Conservation (phyloP, 2,888 invertebrate genomes). For the Philaethria dido region DNA sequence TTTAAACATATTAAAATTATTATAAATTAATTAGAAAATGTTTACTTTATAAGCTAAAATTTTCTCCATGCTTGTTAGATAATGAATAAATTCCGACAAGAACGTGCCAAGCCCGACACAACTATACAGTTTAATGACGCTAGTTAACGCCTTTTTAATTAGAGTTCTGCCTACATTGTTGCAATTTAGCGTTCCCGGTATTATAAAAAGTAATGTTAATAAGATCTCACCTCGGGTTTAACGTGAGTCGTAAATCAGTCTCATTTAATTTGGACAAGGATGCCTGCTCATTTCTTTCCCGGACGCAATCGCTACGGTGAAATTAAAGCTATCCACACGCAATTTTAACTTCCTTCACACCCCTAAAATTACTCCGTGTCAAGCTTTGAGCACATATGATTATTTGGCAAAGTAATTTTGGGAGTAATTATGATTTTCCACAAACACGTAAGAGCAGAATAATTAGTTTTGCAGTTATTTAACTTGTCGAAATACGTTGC, state of each 20-base stretch:
- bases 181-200: constrained; percentile 74
- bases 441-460: constrained; percentile 17
- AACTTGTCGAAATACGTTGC: constrained; percentile 1
- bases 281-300: constrained; percentile 78
- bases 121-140: constrained; percentile 60
- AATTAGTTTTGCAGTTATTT: constrained; percentile 25
- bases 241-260: constrained; percentile 77
- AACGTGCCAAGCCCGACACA: constrained; percentile 33
- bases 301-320: constrained; percentile 52
- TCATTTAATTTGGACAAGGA: constrained; percentile 59
- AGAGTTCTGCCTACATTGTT: constrained; percentile 78
- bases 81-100: constrained; percentile 42
- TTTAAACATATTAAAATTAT: constrained; percentile 15
- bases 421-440: constrained; percentile 21
- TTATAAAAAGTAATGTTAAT: constrained; percentile 83
- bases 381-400: constrained; percentile 30
- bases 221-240: constrained; percentile 73
- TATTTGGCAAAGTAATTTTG: constrained; percentile 28
- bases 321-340: constrained; percentile 76
- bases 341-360: constrained; percentile 50
- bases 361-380: constrained; percentile 29
- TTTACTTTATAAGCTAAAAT: constrained; percentile 23
- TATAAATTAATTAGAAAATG: background rate
- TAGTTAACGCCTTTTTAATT: constrained; percentile 79
- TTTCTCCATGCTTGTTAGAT: constrained; percentile 19